Conservation (phyloP, 2,113 vertebrate genomes). For the Rhodinocichla rosea region DNA sequence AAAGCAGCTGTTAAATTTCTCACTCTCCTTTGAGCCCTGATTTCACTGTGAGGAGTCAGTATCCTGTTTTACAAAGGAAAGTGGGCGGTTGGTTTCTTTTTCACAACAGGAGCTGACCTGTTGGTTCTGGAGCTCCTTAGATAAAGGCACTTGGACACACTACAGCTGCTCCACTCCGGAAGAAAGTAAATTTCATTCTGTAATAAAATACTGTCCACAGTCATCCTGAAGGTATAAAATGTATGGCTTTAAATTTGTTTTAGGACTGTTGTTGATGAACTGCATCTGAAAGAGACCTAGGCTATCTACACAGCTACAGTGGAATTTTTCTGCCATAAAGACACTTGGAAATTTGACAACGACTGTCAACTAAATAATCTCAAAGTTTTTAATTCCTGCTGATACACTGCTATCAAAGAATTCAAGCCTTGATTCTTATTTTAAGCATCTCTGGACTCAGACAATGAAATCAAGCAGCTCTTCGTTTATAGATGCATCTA, state of each 20-base stretch:
- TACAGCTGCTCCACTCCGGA: background rate
- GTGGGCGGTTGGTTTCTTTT: background rate
- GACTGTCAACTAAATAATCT: background rate
- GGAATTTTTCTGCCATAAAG: background rate
- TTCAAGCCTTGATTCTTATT: background rate
- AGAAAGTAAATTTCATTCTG: background rate
- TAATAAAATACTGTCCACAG: constrained; percentile 4
- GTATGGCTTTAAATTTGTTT: background rate
- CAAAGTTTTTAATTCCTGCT: background rate
- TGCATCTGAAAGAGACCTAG: background rate
- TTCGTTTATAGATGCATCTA: background rate
- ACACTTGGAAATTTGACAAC: background rate
- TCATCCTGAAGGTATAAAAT: background rate
- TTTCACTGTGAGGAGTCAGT: constrained; percentile 29
- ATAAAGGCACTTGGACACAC: background rate
- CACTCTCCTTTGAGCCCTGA: background rate
- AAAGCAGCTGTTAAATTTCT: constrained; percentile 53
- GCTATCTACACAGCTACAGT: background rate
- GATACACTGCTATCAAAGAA: background rate
- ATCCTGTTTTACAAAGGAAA: constrained; percentile 42
- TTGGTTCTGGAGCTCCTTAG: constrained; percentile 22
- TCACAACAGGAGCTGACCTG: background rate
- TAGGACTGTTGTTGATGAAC: background rate
- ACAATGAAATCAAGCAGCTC: background rate
- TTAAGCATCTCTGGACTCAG: background rate